Evolutionary conservation across 2,797 vertebrate genomes (phyloP), one percentile per base, ranked within the genome.

Genomic region (Catamblyrhynchus diadema): DNA sequence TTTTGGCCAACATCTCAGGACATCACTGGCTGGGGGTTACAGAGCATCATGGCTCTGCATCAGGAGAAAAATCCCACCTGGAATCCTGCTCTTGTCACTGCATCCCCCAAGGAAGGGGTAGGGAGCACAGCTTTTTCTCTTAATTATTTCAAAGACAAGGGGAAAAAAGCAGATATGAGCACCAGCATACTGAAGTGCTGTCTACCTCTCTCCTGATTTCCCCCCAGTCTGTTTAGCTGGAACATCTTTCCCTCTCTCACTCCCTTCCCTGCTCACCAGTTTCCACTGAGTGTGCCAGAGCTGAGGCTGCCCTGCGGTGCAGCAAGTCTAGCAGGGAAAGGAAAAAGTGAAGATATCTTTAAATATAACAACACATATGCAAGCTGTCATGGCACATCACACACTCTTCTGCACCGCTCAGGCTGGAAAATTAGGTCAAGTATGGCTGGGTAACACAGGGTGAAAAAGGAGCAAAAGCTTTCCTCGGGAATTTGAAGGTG

Each of bases 341-440:
- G 71, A 73, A 71, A 67, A 66, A 79, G 39, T 12, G 27, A 87
- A 86, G 72, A 6, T 35, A 53, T 33, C 78, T 84, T 92, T 75
- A 93, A 84, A 86, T 66, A 69, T 48, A 79, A 81, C 70, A 71
- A 33, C 28, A 60, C 74, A 41, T 80, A 87, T 56, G 93, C 70
- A 70, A 93, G 90, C 77, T 93, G 91, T 81, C 91, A 75, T 11
- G 8, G 81, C 88, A 87, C 57, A 67, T 81, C 86, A 85, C 5
- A 5, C 33, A 20, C 51, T 32, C 74, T 45, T 72, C 81, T 45
- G 74, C 59, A 39, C 3, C 0, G 4, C 75, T 71, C 42, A 4
- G 73, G 20, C 1, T 85, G 39, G 73, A 53, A 88, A 94, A 96
- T 81, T 24, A 90, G 94, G 87, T 91, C 91, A 78, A 32, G 14